A percentile compares a stretch with the other conserved stretches of the same genome.
phyloP scores from a whole-genome alignment of 2,113 vertebrate species.

The Phycodurus eques region DNA sequence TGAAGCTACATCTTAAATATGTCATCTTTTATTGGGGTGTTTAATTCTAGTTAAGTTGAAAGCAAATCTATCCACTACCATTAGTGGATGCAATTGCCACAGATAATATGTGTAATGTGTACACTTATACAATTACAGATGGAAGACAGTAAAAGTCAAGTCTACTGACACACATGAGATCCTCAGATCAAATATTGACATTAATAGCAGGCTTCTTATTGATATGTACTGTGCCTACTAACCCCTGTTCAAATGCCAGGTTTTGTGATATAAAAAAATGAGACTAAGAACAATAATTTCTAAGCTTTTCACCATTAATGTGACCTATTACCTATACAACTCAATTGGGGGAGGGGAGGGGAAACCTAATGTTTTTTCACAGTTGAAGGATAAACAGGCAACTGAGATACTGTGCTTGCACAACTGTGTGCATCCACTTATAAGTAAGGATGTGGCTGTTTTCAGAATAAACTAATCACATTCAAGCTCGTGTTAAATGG shows the following conservation, averaged over 20 bases:
- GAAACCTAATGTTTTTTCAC: too few relatives aligned
- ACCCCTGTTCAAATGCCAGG: neutral
- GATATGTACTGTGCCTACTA: neutral
- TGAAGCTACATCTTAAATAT: constrained; percentile 18
- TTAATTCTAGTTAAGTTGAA: neutral
- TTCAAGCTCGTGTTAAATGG: too few relatives aligned
- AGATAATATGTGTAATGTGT: neutral
- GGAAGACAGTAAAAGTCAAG: neutral
- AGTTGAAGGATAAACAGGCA: too few relatives aligned
- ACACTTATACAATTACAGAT: neutral
- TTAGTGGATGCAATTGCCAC: neutral
- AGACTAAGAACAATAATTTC: too few relatives aligned
- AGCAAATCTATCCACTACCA: neutral
- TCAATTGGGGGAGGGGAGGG: too few relatives aligned
- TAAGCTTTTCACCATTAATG: too few relatives aligned
- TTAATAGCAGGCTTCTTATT: constrained; percentile 6
- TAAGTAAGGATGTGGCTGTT: too few relatives aligned
- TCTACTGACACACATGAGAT: constrained; percentile 24
- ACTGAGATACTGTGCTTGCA: too few relatives aligned
- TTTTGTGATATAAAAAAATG: neutral
- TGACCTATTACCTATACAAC: too few relatives aligned
- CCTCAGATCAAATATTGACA: constrained; percentile 22
- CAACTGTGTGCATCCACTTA: too few relatives aligned
- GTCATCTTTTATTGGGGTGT: neutral
- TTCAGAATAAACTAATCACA: too few relatives aligned